A percentile compares a stretch with the other conserved stretches of the same genome.
Conservation (phyloP, 2,797 vertebrate species). For the Poecile montanus region DNA sequence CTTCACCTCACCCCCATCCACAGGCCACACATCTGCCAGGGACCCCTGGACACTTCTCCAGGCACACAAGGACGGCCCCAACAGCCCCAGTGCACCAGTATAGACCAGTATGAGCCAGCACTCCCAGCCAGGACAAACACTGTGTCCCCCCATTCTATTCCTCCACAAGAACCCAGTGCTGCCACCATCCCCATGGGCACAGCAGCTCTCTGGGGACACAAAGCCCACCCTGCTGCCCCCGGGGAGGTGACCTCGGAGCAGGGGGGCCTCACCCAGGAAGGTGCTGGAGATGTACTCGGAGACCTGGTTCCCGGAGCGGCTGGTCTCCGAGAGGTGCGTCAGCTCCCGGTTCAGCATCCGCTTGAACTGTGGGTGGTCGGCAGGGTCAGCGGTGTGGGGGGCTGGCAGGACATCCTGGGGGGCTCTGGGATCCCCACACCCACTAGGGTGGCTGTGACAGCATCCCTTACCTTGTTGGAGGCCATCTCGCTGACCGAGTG, state of each 20-base stretch:
- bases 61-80: not conserved
- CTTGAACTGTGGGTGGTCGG: conserved; percentile 84
- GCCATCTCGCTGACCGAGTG: conserved; percentile 96
- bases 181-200: accelerated
- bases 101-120: not conserved
- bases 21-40: not conserved
- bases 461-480: conserved; percentile 88
- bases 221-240: not conserved
- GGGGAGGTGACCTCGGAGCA: not conserved
- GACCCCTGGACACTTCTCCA: not conserved
- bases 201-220: not conserved
- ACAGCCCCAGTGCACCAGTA: not conserved
- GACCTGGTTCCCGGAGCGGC: conserved; percentile 94
- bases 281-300: conserved; percentile 92
- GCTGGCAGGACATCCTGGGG: not conserved
- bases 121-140: not conserved
- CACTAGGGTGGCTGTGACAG: accelerated
- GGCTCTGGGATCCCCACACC: not conserved
- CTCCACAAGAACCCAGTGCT: accelerated
- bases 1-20: not conserved
- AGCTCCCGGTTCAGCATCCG: conserved; percentile 94
- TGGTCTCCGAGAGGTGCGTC: conserved; percentile 91
- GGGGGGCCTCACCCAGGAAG: conserved; percentile 86
- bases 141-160: not conserved
- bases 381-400: accelerated